Percentiles rank a stretch among this genome's conserved stretches.
These are phyloP conservation scores for Anthopleura sola DNA, from an alignment of 64 coral and sea anemone species.

Conservation along the genomic window DNA sequence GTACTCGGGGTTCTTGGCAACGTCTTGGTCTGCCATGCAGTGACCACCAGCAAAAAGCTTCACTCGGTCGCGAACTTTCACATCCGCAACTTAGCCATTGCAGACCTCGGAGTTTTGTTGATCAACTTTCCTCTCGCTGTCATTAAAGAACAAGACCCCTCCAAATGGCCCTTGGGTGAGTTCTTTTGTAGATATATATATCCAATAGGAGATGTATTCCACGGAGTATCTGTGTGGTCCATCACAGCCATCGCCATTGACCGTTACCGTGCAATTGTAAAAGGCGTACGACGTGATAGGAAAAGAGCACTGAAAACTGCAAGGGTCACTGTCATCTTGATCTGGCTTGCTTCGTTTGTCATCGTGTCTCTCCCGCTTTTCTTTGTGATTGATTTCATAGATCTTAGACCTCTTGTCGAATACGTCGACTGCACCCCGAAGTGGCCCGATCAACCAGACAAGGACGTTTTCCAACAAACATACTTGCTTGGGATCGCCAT, in stretches of 20 bases:
- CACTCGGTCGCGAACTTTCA: constrained; percentile 46
- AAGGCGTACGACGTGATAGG: constrained; percentile 9
- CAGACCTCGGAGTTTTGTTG: constrained; percentile 67
- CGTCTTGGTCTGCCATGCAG: constrained; percentile 49
- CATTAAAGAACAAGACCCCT: constrained; percentile 42
- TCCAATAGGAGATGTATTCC: constrained; percentile 61
- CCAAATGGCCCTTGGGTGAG: constrained; percentile 66
- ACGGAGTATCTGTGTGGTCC: constrained; percentile 73
- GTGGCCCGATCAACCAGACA: constrained; percentile 6
- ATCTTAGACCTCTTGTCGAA: neutral
- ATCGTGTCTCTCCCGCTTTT: constrained; percentile 58
- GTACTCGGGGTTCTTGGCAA: constrained; percentile 71
- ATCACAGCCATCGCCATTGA: constrained; percentile 73
- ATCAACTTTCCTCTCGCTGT: constrained; percentile 62
- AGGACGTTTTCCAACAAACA: constrained; percentile 24
- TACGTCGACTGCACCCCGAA: constrained; percentile 16
- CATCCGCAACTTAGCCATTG: constrained; percentile 67
- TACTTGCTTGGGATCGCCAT: constrained; percentile 41
- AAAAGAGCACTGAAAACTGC: neutral
- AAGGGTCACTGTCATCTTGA: neutral
- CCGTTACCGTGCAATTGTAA: constrained; percentile 58
- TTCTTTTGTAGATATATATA: constrained; percentile 51
- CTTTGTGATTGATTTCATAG: constrained; percentile 47
- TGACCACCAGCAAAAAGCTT: constrained; percentile 38
- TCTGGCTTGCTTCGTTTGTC: constrained; percentile 50